Percentiles rank a stretch among this genome's conserved stretches.
phyloP scores from a whole-genome alignment of 2,797 vertebrate species.

The Neoniphon sammara region DNA sequence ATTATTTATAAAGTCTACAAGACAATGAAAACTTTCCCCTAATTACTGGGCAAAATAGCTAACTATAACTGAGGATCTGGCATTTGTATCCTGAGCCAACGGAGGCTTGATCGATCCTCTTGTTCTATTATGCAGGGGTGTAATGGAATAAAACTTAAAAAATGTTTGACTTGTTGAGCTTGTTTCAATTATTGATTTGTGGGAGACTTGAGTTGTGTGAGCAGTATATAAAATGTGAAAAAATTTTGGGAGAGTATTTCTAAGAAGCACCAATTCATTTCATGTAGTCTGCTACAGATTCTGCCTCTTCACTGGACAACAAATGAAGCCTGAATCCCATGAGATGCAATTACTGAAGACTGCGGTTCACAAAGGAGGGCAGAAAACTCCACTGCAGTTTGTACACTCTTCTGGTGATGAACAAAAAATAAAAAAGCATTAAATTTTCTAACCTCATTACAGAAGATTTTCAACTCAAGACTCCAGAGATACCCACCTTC shows the following conservation, averaged over 20 bases:
- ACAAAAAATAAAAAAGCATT: too few species aligned
- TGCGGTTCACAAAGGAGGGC: slow-evolving; percentile 47
- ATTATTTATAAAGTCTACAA: background rate
- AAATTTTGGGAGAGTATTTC: slow-evolving; percentile 37
- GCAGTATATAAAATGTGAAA: slow-evolving; percentile 28
- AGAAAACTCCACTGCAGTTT: slow-evolving; percentile 51
- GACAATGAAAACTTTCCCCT: slow-evolving; percentile 23
- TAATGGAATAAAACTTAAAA: slow-evolving; percentile 8
- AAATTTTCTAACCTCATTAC: slow-evolving; percentile 47
- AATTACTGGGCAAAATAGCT: slow-evolving; percentile 5
- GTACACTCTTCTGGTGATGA: slow-evolving; percentile 41
- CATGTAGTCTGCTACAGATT: slow-evolving; percentile 49
- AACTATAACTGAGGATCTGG: background rate
- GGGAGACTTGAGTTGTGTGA: slow-evolving; percentile 27
- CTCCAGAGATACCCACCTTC: slow-evolving; percentile 32
- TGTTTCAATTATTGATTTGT: slow-evolving; percentile 47
- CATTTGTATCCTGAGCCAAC: background rate
- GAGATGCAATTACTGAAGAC: slow-evolving; percentile 74
- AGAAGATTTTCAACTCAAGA: slow-evolving; percentile 53
- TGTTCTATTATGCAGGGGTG: slow-evolving; percentile 2
- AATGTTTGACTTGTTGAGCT: slow-evolving; percentile 11
- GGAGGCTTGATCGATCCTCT: background rate
- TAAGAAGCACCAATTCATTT: slow-evolving; percentile 37
- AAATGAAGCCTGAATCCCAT: slow-evolving; percentile 67
- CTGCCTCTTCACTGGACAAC: slow-evolving; percentile 63